Evolutionary conservation across 2,797 vertebrate genomes (phyloP).

Genomic region (Argentina silus): DNA sequence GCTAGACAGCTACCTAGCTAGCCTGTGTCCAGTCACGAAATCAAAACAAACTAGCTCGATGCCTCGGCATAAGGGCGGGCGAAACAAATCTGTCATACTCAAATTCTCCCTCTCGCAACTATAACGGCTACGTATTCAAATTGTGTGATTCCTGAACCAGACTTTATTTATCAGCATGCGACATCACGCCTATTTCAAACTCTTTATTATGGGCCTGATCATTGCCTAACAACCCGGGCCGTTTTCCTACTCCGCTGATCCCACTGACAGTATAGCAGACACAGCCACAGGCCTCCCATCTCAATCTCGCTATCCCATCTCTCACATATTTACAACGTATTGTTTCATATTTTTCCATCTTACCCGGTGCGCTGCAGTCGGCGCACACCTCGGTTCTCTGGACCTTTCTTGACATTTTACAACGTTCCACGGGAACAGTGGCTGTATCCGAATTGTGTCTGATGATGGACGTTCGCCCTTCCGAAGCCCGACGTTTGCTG

Average conservation of each 20-base stretch:
- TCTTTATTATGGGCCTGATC: slow-evolving; percentile 65
- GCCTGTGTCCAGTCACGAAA: slow-evolving; percentile 65
- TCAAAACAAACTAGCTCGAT: slow-evolving; percentile 63
- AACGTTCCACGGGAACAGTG: too few relatives aligned
- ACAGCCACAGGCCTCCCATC: slow-evolving; percentile 53
- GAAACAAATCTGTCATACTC: slow-evolving; percentile 33
- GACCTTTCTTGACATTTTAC: slow-evolving; percentile 93
- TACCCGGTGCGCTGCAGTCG: slow-evolving; percentile 98
- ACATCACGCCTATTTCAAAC: background rate
- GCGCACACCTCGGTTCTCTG: slow-evolving; percentile 95
- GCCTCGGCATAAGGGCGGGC: slow-evolving; percentile 9
- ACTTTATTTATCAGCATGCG: slow-evolving; percentile 9
- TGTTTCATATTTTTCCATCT: slow-evolving; percentile 41
- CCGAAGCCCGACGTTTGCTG: slow-evolving; percentile 75
- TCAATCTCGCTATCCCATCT: slow-evolving; percentile 46
- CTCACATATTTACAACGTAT: background rate
- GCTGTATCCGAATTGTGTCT: slow-evolving; percentile 46
- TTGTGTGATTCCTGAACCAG: too few relatives aligned
- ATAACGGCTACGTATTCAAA: background rate
- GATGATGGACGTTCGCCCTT: slow-evolving; percentile 67
- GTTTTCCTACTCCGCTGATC: slow-evolving; percentile 69
- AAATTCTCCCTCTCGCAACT: background rate
- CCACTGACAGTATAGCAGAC: slow-evolving; percentile 54
- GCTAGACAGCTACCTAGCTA: slow-evolving; percentile 18
- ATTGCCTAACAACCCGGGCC: slow-evolving; percentile 49